A percentile compares a stretch with the other conserved stretches of the same genome.
These are phyloP conservation scores for Acrossocheilus fasciatus DNA, from an alignment of 2,797 vertebrate genomes.

Conservation along the genomic window DNA sequence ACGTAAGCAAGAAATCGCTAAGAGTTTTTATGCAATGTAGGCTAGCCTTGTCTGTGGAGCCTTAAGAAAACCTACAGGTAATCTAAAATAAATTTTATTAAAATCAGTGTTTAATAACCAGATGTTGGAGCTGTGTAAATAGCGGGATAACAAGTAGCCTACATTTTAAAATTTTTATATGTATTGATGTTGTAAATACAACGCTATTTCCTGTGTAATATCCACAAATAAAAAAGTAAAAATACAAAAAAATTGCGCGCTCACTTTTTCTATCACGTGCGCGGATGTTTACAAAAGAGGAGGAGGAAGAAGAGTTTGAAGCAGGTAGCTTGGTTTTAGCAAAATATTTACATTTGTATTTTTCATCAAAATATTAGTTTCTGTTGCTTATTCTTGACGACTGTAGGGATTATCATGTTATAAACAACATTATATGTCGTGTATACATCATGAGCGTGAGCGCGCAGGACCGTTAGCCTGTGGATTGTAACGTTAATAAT, in stretches of 20 bases:
- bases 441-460: too few relatives aligned
- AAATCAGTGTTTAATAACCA: neutral
- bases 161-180: neutral
- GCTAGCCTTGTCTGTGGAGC: too few relatives aligned
- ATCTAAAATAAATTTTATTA: too few relatives aligned
- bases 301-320: neutral
- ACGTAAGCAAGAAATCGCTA: too few relatives aligned
- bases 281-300: neutral
- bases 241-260: too few relatives aligned
- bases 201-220: neutral
- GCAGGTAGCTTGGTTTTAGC: neutral
- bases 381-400: too few relatives aligned
- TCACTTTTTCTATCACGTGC: neutral
- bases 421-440: too few relatives aligned
- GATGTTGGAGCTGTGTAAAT: neutral
- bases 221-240: neutral
- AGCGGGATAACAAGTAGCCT: neutral
- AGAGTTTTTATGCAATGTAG: too few relatives aligned
- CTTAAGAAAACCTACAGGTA: too few relatives aligned
- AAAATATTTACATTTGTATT: neutral
- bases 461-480: too few relatives aligned
- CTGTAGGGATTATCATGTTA: too few relatives aligned
- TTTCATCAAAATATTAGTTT: neutral
- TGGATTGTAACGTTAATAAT: too few relatives aligned
- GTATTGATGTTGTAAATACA: neutral